phyloP scores from a whole-genome alignment of 2,797 vertebrate species.

The Pagetopsis macropterus region DNA sequence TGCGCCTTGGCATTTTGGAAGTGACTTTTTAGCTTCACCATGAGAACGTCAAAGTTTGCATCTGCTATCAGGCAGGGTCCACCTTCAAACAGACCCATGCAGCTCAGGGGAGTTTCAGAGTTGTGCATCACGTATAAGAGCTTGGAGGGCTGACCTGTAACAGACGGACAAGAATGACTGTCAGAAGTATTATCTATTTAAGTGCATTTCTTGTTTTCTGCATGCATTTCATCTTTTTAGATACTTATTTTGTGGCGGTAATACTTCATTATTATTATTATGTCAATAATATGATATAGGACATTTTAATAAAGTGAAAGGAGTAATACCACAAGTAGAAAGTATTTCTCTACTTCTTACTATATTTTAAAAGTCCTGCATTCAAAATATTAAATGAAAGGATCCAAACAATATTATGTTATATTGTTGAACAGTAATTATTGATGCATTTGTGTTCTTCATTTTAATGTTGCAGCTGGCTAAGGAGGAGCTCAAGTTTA shows the following conservation, averaged over 20 bases:
- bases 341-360: too few relatives aligned
- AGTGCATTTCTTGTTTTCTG: neutral
- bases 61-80: slow-evolving; percentile 93
- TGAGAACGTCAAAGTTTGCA: slow-evolving; percentile 94
- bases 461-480: neutral
- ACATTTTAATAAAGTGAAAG: too few relatives aligned
- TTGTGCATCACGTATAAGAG: slow-evolving; percentile 98
- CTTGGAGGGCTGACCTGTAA: slow-evolving; percentile 92
- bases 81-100: slow-evolving; percentile 92
- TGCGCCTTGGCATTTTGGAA: slow-evolving; percentile 98
- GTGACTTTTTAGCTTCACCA: slow-evolving; percentile 97
- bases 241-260: neutral
- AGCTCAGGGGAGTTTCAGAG: slow-evolving; percentile 94
- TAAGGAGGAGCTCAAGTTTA: too few relatives aligned
- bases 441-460: too few relatives aligned
- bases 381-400: too few relatives aligned
- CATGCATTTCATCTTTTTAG: neutral
- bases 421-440: too few relatives aligned
- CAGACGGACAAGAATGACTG: slow-evolving; percentile 3
- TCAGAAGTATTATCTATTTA: slow-evolving; percentile 1
- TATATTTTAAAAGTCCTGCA: too few relatives aligned
- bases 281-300: too few relatives aligned
- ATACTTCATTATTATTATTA: neutral
- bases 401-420: too few relatives aligned
- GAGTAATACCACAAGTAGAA: too few relatives aligned